Percentiles rank a stretch among this genome's conserved stretches.
Evolutionary conservation across 2,113 vertebrate genomes (phyloP).

Genomic region (Scomber colias): DNA sequence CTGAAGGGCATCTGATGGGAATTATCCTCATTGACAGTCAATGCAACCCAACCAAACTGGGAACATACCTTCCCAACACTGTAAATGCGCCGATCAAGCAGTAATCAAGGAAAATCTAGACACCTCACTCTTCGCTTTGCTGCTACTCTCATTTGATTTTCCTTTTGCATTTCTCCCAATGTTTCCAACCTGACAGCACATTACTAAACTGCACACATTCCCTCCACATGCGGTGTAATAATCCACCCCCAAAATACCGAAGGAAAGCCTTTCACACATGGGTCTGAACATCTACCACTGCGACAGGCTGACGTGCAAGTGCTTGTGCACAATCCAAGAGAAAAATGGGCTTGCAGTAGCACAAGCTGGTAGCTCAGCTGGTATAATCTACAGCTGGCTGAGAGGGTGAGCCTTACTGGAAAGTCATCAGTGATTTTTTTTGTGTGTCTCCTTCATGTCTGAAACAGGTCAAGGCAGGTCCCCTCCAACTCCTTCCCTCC

Average conservation of each 20-base stretch:
- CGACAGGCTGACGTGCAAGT: constrained; percentile 51
- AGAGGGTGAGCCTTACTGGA: constrained; percentile 74
- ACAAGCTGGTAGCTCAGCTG: constrained; percentile 58
- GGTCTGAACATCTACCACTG: constrained; percentile 35
- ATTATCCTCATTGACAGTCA: constrained; percentile 1
- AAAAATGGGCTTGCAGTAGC: constrained; percentile 34
- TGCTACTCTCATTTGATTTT: constrained; percentile 63
- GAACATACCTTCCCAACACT: constrained; percentile 32
- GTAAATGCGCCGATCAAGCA: constrained; percentile 36
- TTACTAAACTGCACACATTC: constrained; percentile 51
- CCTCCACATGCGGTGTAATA: constrained; percentile 56
- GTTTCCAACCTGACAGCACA: constrained; percentile 63
- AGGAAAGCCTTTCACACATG: constrained; percentile 43
- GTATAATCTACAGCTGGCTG: constrained; percentile 66
- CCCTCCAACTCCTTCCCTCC: constrained; percentile 68
- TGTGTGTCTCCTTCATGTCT: constrained; percentile 75
- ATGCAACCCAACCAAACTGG: constrained; percentile 34
- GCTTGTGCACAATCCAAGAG: constrained; percentile 28
- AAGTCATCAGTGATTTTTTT: constrained; percentile 74
- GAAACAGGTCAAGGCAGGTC: constrained; percentile 85
- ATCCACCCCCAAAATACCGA: constrained; percentile 42
- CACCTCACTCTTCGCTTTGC: constrained; percentile 51
- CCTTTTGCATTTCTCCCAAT: constrained; percentile 43
- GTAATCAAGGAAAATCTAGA: constrained; percentile 49
- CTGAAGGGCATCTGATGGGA: constrained; percentile 17